Evolutionary conservation across 2,888 invertebrate genomes (phyloP).

Genomic region (Phyllotreta cruciferae): DNA sequence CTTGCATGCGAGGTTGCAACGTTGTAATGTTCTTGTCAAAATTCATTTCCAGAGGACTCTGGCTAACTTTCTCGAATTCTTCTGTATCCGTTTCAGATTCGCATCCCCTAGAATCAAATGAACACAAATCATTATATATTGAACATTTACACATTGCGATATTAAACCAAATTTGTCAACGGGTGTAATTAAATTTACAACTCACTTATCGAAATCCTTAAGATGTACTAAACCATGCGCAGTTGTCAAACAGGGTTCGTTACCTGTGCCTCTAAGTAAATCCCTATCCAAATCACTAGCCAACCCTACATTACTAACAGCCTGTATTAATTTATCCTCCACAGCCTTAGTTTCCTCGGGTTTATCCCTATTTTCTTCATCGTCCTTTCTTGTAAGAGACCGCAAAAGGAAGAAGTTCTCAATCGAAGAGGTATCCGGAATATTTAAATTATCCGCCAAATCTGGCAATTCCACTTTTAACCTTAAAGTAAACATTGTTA

Average conservation of each 20-base stretch:
- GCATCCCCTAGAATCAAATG: conserved; percentile 67
- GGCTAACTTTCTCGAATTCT: conserved; percentile 81
- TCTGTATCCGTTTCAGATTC: conserved; percentile 84
- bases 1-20: conserved; percentile 57
- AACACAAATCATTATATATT: not conserved
- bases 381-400: conserved; percentile 45
- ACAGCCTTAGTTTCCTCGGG: conserved; percentile 43
- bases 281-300: conserved; percentile 58
- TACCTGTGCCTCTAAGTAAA: conserved; percentile 56
- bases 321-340: conserved; percentile 57
- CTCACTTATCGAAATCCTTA: conserved; percentile 59
- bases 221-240: conserved; percentile 54
- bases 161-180: not conserved
- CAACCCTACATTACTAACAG: conserved; percentile 56
- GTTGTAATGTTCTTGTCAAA: conserved; percentile 57
- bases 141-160: not conserved
- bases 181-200: conserved; percentile 10
- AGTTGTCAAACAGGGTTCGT: conserved; percentile 52
- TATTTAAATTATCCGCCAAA: conserved; percentile 68
- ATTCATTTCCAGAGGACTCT: conserved; percentile 63
- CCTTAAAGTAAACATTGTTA: conserved; percentile 38
- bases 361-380: conserved; percentile 19
- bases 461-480: conserved; percentile 71
- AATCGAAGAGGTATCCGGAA: conserved; percentile 73
- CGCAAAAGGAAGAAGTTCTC: conserved; percentile 71